Percentiles rank a stretch among this genome's conserved stretches.
These are phyloP conservation scores for Lophochroa leadbeateri DNA, from an alignment of 2,113 vertebrate genomes.

Conservation along the genomic window DNA sequence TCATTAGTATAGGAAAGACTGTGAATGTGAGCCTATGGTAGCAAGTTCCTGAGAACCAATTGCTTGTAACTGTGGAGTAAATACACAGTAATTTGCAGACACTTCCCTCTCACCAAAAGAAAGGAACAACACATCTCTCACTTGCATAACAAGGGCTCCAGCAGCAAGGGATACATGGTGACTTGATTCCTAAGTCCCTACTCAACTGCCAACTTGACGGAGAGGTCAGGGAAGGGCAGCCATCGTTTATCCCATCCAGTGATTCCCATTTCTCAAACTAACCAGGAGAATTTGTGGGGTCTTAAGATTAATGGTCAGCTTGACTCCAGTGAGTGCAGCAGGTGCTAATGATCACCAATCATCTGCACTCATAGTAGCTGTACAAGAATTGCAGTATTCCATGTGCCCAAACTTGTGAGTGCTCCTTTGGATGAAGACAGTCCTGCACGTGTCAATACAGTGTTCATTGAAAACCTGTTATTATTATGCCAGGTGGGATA, in stretches of 20 bases:
- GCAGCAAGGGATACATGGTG: background rate
- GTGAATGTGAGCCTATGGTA: background rate
- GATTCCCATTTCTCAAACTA: background rate
- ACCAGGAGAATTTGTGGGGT: background rate
- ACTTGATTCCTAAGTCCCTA: background rate
- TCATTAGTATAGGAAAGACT: background rate
- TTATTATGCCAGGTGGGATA: background rate
- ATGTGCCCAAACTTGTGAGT: background rate
- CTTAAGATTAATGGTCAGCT: background rate
- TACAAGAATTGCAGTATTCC: background rate
- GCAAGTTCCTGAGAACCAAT: background rate
- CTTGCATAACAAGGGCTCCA: background rate
- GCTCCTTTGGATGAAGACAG: background rate
- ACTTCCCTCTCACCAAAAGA: background rate
- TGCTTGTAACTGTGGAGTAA: background rate
- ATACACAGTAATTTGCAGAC: background rate
- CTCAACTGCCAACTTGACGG: background rate
- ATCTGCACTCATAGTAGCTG: background rate
- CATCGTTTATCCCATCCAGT: background rate
- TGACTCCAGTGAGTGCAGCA: background rate
- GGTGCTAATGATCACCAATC: background rate
- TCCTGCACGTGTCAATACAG: background rate
- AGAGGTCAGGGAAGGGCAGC: background rate
- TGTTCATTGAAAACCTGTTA: background rate
- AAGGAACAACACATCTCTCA: background rate